Percentiles rank a stretch among this genome's conserved stretches.
Evolutionary conservation across 2,888 invertebrate species (phyloP).

Genomic region (Coelopa pilipes): DNA sequence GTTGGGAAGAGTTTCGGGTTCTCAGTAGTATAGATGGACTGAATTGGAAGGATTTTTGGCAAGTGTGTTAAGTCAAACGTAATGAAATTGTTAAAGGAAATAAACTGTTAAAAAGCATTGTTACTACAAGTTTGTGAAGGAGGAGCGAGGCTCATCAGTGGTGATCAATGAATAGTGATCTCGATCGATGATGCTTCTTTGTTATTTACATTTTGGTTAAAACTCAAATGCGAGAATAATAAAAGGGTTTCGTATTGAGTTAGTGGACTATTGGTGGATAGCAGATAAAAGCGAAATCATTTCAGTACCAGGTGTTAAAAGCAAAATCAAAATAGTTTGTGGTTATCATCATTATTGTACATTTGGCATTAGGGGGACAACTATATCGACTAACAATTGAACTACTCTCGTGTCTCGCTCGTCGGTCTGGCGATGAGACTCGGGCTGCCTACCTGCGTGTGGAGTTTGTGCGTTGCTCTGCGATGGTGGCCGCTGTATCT

Average conservation of each 20-base stretch:
- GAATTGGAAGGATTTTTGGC: neutral
- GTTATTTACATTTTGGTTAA: conserved; percentile 8
- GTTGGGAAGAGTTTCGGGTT: no score
- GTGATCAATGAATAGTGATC: neutral
- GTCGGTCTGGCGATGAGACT: neutral
- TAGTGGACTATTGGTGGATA: conserved; percentile 34
- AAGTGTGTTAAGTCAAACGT: neutral
- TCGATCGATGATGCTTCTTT: neutral
- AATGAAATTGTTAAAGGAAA: neutral
- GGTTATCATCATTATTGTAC: conserved; percentile 7
- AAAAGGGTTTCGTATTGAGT: conserved; percentile 8
- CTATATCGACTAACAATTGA: no score
- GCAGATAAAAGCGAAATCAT: neutral
- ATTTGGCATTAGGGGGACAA: no score
- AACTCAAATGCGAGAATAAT: no score
- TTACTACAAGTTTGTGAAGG: neutral
- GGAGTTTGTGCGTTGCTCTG: conserved; percentile 74
- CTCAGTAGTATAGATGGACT: no score
- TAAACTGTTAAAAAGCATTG: neutral
- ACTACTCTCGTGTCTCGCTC: no score
- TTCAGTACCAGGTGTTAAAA: neutral
- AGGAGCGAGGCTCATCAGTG: neutral
- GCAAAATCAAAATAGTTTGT: conserved; percentile 3
- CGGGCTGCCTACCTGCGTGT: conserved; percentile 72
- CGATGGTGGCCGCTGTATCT: conserved; percentile 78